Conservation (phyloP, 2,888 invertebrate genomes). For the Theristus sp. region DNA sequence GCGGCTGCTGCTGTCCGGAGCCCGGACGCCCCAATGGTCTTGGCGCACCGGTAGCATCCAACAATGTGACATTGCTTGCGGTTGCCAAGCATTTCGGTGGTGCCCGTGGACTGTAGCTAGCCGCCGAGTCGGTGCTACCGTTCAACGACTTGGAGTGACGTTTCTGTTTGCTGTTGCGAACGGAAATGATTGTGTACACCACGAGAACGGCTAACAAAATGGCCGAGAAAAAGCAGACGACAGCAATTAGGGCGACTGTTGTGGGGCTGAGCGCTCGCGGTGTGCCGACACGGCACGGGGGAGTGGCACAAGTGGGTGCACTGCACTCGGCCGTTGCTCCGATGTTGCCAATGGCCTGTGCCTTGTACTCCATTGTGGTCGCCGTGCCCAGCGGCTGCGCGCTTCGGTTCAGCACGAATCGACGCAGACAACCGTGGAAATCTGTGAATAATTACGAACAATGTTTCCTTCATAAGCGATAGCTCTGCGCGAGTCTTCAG, state of each 20-base stretch:
- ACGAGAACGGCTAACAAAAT: neutral
- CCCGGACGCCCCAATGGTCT: too few relatives aligned
- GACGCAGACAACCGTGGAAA: constrained; percentile 73
- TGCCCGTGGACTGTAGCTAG: too few relatives aligned
- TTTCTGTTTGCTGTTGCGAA: neutral
- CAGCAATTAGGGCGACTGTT: neutral
- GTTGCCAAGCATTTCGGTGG: too few relatives aligned
- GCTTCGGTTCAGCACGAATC: constrained; percentile 70
- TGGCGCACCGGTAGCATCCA: too few relatives aligned
- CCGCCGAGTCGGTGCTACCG: neutral
- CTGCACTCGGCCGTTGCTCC: neutral
- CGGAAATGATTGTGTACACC: neutral
- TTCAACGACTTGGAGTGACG: neutral
- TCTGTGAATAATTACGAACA: constrained; percentile 33
- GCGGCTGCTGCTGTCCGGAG: neutral
- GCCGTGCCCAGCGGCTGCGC: constrained; percentile 64
- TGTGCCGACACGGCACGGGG: neutral
- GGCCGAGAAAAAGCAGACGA: neutral
- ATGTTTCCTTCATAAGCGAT: neutral
- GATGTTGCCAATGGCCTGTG: constrained; percentile 14
- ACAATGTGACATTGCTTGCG: too few relatives aligned
- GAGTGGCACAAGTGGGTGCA: neutral
- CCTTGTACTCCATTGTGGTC: constrained; percentile 42
- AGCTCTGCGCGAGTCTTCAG: too few relatives aligned
- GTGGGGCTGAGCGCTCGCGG: neutral